Percentiles rank a stretch among this genome's conserved stretches.
phyloP scores from a whole-genome alignment of 2,797 vertebrate species.

The Etheostoma nigrum region DNA sequence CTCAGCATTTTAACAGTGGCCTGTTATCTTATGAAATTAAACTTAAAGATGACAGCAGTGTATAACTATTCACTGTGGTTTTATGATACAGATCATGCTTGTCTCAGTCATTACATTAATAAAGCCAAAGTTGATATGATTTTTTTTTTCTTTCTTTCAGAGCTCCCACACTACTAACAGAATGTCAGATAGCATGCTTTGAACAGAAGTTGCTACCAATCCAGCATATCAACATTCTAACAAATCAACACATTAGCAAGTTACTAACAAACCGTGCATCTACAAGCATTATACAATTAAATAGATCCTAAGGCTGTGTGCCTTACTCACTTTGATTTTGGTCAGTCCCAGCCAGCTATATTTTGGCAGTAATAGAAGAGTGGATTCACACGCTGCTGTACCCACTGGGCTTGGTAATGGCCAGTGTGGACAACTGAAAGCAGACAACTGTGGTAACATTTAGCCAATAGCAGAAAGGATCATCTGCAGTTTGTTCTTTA shows the following conservation, averaged over 20 bases:
- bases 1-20: slow-evolving; percentile 4
- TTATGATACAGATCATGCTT: slow-evolving; percentile 18
- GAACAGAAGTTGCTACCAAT: slow-evolving; percentile 33
- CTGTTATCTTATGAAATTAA: not conserved
- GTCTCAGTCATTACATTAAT: slow-evolving; percentile 18
- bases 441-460: slow-evolving; percentile 7
- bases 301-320: not conserved
- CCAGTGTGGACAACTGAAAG: slow-evolving; percentile 16
- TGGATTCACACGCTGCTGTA: slow-evolving; percentile 9
- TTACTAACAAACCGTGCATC: slow-evolving; percentile 67
- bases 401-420: not conserved
- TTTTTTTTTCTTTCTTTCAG: slow-evolving; percentile 41
- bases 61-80: slow-evolving; percentile 14
- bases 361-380: not conserved
- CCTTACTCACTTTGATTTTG: slow-evolving; percentile 8
- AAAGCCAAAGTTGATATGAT: not conserved
- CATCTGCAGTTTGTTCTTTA: slow-evolving; percentile 17
- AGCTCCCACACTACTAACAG: slow-evolving; percentile 62
- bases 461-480: slow-evolving; percentile 7
- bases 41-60: slow-evolving; percentile 5
- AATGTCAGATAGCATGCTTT: slow-evolving; percentile 66
- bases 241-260: slow-evolving; percentile 54
- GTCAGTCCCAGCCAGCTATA: slow-evolving; percentile 6
- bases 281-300: slow-evolving; percentile 60
- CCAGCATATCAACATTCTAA: slow-evolving; percentile 59